Base-by-base conservation (phyloP, 2,888 invertebrate genomes). In the Corbicula japonica region DNA sequence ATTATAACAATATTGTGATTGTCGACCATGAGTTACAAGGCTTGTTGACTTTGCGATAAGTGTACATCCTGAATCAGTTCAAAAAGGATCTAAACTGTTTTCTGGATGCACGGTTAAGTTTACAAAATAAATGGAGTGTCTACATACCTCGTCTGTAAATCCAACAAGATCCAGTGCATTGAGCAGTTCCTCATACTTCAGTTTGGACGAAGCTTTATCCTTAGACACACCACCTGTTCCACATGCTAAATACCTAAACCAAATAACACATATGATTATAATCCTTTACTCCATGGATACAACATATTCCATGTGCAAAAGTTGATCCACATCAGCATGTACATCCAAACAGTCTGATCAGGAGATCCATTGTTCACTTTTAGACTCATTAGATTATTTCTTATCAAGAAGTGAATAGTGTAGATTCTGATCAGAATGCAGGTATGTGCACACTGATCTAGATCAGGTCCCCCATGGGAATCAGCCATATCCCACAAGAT, bases 81-180 rank as follows among this genome's bases (percentile, higher is more conserved):
- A 50, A 50, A 21, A 10, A 50, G n/a, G n/a, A n/a, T n/a, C n/a
- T n/a, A n/a, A n/a, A n/a, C n/a, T n/a, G n/a, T n/a, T n/a, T n/a
- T n/a, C n/a, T n/a, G n/a, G n/a, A n/a, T n/a, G n/a, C n/a, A n/a
- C n/a, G n/a, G n/a, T n/a, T n/a, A n/a, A n/a, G n/a, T n/a, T n/a
- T n/a, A n/a, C n/a, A n/a, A n/a, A 28, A 28, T 52, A 52, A 28
- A 52, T 28, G n/a, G 1, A 30, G 28, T 52, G 26, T 52, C 52
- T 32, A 26, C n/a, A 46, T 77, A 92, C 92, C 80, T 90, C 86
- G 73, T 92, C 92, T 32, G 91, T 91, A 77, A 92, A 93, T 50
- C 92, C 92, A n/a, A 93, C 92, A 60, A 91, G 84, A 79, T 92
- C 92, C 84, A 92, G 86, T 10, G 92, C 89, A 80, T 92, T 91